These are phyloP conservation scores for Dicyrtoma fusca DNA, from an alignment of 2,888 invertebrate genomes.

Conservation along the genomic window DNA sequence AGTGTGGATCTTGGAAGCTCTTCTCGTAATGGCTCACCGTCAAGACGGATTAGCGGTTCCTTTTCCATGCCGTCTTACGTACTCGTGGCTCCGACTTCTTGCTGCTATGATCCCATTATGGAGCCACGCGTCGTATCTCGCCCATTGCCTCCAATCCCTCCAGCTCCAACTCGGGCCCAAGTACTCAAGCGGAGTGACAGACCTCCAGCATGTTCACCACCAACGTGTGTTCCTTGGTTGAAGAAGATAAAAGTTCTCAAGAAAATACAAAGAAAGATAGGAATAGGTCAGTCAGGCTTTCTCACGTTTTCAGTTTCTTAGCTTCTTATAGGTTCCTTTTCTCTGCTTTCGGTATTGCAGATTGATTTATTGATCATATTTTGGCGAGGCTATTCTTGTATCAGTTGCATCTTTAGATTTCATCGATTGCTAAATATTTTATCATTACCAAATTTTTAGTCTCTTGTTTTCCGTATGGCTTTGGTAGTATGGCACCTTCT, in stretches of 20 bases:
- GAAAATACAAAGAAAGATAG: conserved; percentile 85
- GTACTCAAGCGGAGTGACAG: conserved; percentile 16
- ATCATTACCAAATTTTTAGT: too few species aligned
- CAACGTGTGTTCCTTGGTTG: conserved; percentile 54
- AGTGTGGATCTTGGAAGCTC: conserved; percentile 2
- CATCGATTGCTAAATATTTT: conserved; percentile 19
- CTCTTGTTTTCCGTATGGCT: too few species aligned
- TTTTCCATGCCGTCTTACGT: conserved; percentile 15
- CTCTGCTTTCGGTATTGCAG: background rate
- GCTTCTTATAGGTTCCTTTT: background rate
- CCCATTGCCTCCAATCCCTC: conserved; percentile 19
- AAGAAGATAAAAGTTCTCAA: conserved; percentile 86
- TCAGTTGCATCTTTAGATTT: conserved; percentile 17
- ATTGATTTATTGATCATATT: conserved; percentile 33
- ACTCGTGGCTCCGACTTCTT: conserved; percentile 21
- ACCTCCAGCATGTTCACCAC: conserved; percentile 41
- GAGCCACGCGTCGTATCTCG: conserved; percentile 15
- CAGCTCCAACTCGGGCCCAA: background rate
- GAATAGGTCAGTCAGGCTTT: conserved; percentile 71
- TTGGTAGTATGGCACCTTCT: too few species aligned
- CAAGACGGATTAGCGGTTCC: conserved; percentile 8
- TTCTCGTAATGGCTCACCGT: conserved; percentile 1
- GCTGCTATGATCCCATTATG: conserved; percentile 15
- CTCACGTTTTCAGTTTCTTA: background rate
- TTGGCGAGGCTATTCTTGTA: conserved; percentile 20